Evolutionary conservation across 2,113 vertebrate genomes (phyloP).

Genomic region (Corythornis cristatus): DNA sequence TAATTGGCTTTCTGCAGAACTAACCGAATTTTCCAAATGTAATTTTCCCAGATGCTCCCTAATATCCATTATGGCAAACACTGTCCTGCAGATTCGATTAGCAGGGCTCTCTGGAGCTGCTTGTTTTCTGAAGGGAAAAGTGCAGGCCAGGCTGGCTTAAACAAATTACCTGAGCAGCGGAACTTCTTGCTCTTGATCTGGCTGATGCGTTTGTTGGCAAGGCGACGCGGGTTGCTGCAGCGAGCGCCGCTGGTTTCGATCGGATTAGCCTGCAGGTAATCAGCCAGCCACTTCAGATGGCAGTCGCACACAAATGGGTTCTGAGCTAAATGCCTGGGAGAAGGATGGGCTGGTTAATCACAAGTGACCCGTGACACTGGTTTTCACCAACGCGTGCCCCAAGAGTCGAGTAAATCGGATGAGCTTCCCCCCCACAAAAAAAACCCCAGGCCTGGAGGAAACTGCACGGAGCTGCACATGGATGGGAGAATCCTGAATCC

Average conservation of each 20-base stretch:
- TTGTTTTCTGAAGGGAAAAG: constrained; percentile 51
- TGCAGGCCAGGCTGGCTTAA: constrained; percentile 69
- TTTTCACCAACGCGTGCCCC: background rate
- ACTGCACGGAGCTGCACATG: background rate
- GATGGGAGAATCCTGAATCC: constrained; percentile 12
- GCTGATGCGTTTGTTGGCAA: constrained; percentile 99
- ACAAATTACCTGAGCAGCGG: constrained; percentile 96
- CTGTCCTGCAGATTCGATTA: constrained; percentile 81
- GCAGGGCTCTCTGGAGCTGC: constrained; percentile 72
- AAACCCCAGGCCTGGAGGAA: constrained; percentile 36
- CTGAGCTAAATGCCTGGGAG: constrained; percentile 94
- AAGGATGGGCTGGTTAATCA: constrained; percentile 70
- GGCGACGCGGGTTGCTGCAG: constrained; percentile 94
- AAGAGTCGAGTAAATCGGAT: constrained; percentile 51
- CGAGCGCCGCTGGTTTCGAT: constrained; percentile 98
- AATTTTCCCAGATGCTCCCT: constrained; percentile 80
- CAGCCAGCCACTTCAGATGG: constrained; percentile 98
- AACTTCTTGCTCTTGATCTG: constrained; percentile 99
- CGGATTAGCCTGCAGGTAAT: constrained; percentile 98
- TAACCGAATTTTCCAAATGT: constrained; percentile 82
- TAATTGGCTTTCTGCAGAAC: constrained; percentile 80
- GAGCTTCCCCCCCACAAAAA: background rate
- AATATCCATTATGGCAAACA: constrained; percentile 75
- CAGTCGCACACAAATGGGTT: constrained; percentile 99
- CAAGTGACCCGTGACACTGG: constrained; percentile 54